Conservation (phyloP, 2,888 invertebrate genomes). For the Junonia oenone region DNA sequence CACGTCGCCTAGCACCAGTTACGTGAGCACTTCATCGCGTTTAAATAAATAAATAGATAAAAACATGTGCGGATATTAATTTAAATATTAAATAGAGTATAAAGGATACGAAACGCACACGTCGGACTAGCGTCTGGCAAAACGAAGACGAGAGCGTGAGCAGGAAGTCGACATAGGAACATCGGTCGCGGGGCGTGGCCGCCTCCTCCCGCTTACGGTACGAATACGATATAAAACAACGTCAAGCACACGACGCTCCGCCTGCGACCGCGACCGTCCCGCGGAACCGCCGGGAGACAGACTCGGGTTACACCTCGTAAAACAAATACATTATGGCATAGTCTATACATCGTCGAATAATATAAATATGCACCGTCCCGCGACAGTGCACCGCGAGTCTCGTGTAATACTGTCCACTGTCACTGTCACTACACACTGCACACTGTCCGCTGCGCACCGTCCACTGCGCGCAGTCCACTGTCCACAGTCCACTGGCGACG, state of each 20-base stretch:
- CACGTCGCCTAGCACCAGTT: constrained; percentile 48
- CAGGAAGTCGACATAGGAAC: neutral
- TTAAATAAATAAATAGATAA: constrained; percentile 23
- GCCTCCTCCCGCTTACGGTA: neutral
- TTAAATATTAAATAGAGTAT: constrained; percentile 12
- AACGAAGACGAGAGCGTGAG: neutral
- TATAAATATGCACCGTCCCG: constrained; percentile 51
- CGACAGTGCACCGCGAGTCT: neutral
- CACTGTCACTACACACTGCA: too few relatives aligned
- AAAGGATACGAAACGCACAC: constrained; percentile 6
- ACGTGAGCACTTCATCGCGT: constrained; percentile 44
- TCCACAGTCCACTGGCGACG: neutral
- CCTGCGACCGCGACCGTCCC: constrained; percentile 41
- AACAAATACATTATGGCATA: constrained; percentile 66
- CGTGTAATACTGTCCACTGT: constrained; percentile 6
- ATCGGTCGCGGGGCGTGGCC: neutral
- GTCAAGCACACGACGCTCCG: constrained; percentile 42
- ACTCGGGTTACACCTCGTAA: constrained; percentile 59
- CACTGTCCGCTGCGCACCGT: neutral
- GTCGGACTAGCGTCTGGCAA: constrained; percentile 12
- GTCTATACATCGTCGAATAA: constrained; percentile 52
- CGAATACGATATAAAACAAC: constrained; percentile 22
- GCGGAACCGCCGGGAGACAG: constrained; percentile 31
- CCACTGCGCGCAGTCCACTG: neutral
- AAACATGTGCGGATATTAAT: constrained; percentile 18